These are phyloP conservation scores for Xerus inauris DNA, from an alignment of 2,113 vertebrate genomes.

Conservation along the genomic window DNA sequence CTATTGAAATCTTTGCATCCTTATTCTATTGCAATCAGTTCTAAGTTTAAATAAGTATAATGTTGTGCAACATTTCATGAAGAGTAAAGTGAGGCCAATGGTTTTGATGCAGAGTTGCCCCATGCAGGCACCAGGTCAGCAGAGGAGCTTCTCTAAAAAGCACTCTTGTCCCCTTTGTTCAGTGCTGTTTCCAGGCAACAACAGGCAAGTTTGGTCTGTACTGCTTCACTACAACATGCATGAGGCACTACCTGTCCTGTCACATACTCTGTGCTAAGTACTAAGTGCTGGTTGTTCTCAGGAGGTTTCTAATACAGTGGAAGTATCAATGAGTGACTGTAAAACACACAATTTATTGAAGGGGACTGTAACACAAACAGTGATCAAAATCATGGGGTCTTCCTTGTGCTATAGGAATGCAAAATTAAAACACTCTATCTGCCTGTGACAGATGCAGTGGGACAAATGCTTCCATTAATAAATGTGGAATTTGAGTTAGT, in stretches of 20 bases:
- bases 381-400: neutral
- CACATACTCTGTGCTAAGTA: no score
- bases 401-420: no score
- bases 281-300: neutral
- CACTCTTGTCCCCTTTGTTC: neutral
- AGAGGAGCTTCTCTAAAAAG: neutral
- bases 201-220: neutral
- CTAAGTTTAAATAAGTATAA: neutral
- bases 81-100: neutral
- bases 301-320: rapidly evolving
- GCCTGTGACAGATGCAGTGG: no score
- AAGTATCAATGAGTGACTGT: neutral
- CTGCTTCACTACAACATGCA: rapidly evolving
- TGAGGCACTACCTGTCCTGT: rapidly evolving
- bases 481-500: neutral
- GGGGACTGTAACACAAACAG: neutral
- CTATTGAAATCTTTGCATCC: no score
- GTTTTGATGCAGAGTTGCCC: neutral
- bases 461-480: neutral
- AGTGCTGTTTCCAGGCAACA: neutral
- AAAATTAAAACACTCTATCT: neutral
- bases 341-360: rapidly evolving
- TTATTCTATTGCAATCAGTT: neutral
- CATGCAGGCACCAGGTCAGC: no score
- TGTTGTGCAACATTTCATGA: neutral